Evolutionary conservation across 2,888 invertebrate species (phyloP).

Genomic region (Drosophila quinaria): DNA sequence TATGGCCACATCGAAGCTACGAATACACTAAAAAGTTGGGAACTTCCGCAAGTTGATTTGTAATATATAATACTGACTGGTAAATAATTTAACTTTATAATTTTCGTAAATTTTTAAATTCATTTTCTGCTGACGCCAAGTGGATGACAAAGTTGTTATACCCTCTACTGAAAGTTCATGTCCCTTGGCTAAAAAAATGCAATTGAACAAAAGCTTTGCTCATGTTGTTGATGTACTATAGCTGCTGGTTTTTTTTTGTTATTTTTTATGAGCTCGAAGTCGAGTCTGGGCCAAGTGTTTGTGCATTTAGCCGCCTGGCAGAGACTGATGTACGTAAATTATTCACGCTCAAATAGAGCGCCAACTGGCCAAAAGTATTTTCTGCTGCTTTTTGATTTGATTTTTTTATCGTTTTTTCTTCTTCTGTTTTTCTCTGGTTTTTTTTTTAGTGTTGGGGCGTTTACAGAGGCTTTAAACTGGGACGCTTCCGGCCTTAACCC

Average conservation of each 20-base stretch:
- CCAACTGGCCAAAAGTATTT: conserved; percentile 41
- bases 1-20: not conserved
- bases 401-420: conserved; percentile 18
- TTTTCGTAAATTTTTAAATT: too few relatives aligned
- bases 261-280: conserved; percentile 37
- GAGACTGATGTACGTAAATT: conserved; percentile 72
- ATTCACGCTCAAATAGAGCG: conserved; percentile 79
- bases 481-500: conserved; percentile 63
- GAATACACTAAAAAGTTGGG: not conserved
- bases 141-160: not conserved
- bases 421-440: conserved; percentile 13
- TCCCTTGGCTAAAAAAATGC: conserved; percentile 37
- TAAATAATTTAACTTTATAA: too few relatives aligned
- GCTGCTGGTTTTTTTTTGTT: not conserved
- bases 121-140: conserved; percentile 1
- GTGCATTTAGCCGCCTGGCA: conserved; percentile 58
- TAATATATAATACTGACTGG: too few relatives aligned
- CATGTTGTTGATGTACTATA: conserved; percentile 9
- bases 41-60: not conserved
- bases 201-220: conserved; percentile 50
- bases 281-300: conserved; percentile 60
- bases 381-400: conserved; percentile 17
- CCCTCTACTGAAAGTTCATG: not conserved
- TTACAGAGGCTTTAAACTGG: conserved; percentile 55
- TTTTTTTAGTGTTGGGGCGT: conserved; percentile 19